Conservation (phyloP, 2,888 invertebrate species). For the Scaptodrosophila latifasciaeformis region DNA sequence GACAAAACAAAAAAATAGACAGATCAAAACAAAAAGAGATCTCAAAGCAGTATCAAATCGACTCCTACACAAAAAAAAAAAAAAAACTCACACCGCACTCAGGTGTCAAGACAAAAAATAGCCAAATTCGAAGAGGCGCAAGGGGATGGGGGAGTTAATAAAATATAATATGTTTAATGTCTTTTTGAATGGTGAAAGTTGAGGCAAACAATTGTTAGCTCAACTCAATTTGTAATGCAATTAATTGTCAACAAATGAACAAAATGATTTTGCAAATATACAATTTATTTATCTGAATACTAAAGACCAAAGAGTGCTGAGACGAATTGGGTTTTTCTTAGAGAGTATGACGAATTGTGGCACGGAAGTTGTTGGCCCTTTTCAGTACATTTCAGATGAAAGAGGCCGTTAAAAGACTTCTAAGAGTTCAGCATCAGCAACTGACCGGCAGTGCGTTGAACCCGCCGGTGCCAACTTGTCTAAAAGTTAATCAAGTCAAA, state of each 20-base stretch:
- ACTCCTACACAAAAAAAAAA: slow-evolving; percentile 39
- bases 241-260: slow-evolving; percentile 50
- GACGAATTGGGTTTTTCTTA: slow-evolving; percentile 4
- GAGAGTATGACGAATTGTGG: slow-evolving; percentile 45
- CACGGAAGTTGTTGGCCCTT: slow-evolving; percentile 39
- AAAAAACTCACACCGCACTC: too few relatives aligned
- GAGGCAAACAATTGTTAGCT: slow-evolving; percentile 22
- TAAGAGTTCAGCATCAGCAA: slow-evolving; percentile 6
- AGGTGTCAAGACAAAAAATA: slow-evolving; percentile 26
- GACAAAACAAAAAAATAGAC: slow-evolving; percentile 23
- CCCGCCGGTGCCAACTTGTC: slow-evolving; percentile 16
- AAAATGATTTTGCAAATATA: slow-evolving; percentile 45
- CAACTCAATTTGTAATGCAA: slow-evolving; percentile 34
- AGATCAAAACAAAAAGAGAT: slow-evolving; percentile 41
- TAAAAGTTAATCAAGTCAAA: slow-evolving; percentile 35
- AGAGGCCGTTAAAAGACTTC: too few relatives aligned
- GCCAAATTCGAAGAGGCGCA: slow-evolving; percentile 12
- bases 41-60: slow-evolving; percentile 23
- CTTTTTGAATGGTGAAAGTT: slow-evolving; percentile 42
- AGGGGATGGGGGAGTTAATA: slow-evolving; percentile 35
- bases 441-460: slow-evolving; percentile 36
- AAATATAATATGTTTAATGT: slow-evolving; percentile 24
- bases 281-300: too few relatives aligned
- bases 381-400: too few relatives aligned
- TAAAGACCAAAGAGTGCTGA: neutral